phyloP scores from a whole-genome alignment of 30 jellyfish, hydroid and myxozoan species.

The Pseudorhiza aurosa region DNA sequence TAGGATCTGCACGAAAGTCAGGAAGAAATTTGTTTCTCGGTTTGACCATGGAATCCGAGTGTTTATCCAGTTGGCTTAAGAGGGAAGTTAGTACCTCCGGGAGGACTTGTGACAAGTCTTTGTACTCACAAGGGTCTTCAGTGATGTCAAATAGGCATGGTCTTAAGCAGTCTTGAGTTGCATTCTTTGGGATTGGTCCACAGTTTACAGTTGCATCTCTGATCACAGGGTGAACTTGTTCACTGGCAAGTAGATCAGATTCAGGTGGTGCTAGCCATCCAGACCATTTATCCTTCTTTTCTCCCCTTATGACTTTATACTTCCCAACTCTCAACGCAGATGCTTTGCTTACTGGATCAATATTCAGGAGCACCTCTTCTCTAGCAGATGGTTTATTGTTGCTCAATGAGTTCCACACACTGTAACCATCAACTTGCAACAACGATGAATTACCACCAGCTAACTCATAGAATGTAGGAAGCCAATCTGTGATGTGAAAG shows the following conservation, averaged over 20 bases:
- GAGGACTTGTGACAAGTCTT: conserved; percentile 57
- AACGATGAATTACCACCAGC: conserved; percentile 71
- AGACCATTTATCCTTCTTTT: conserved; percentile 65
- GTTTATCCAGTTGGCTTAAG: conserved; percentile 38
- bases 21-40: conserved; percentile 62
- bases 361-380: conserved; percentile 74
- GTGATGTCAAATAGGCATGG: conserved; percentile 74
- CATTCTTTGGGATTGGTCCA: conserved; percentile 70
- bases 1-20: conserved; percentile 85
- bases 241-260: neutral
- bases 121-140: conserved; percentile 88
- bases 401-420: conserved; percentile 70
- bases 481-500: conserved; percentile 90
- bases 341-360: conserved; percentile 76
- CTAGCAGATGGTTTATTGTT: conserved; percentile 66
- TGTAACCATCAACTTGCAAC: conserved; percentile 67
- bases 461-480: conserved; percentile 75
- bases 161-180: conserved; percentile 52
- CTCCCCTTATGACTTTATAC: conserved; percentile 67
- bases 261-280: conserved; percentile 97
- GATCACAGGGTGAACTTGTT: neutral
- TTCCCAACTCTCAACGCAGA: conserved; percentile 91
- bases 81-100: conserved; percentile 49
- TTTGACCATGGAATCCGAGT: conserved; percentile 33
- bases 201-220: conserved; percentile 64